These are phyloP conservation scores for Zoanthus solanderi DNA, from an alignment of 92 coral and sea anemone genomes.

Conservation along the genomic window DNA sequence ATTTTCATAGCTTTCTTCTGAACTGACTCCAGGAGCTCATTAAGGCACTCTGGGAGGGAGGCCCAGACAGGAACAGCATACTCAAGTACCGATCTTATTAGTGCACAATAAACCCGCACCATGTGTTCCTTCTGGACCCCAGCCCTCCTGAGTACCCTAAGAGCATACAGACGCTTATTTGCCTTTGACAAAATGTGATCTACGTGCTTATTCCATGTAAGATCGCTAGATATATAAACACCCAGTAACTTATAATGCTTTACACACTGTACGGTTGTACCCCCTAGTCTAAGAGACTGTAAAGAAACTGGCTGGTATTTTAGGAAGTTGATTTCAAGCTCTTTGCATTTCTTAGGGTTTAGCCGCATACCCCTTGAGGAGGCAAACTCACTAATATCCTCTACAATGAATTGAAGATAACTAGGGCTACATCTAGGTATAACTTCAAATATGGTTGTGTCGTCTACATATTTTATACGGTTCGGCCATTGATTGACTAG, in stretches of 20 bases:
- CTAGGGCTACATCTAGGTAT: conserved; percentile 33
- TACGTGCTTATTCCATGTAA: conserved; percentile 39
- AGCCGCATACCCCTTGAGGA: conserved; percentile 51
- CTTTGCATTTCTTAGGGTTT: conserved; percentile 51
- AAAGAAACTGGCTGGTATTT: conserved; percentile 33
- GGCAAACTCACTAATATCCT: conserved; percentile 35
- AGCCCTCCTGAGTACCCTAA: conserved; percentile 29
- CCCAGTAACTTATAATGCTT: conserved; percentile 38
- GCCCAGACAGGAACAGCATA: conserved; percentile 41
- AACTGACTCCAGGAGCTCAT: conserved; percentile 19
- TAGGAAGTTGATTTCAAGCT: conserved; percentile 32
- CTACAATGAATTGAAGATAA: conserved; percentile 40
- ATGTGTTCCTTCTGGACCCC: conserved; percentile 19
- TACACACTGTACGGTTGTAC: conserved; percentile 48
- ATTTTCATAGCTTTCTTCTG: conserved; percentile 14
- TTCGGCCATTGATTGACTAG: conserved; percentile 9
- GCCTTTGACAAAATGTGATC: conserved; percentile 28
- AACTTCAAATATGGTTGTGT: conserved; percentile 34
- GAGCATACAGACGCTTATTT: conserved; percentile 32
- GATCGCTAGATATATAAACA: conserved; percentile 48
- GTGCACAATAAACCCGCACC: conserved; percentile 25
- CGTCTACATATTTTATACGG: conserved; percentile 41
- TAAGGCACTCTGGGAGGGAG: conserved; percentile 37
- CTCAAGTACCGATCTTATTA: conserved; percentile 25
- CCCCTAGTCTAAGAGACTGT: conserved; percentile 16